Evolutionary conservation across 2,888 invertebrate genomes (phyloP).

Genomic region (Taphrorychus bicolor): DNA sequence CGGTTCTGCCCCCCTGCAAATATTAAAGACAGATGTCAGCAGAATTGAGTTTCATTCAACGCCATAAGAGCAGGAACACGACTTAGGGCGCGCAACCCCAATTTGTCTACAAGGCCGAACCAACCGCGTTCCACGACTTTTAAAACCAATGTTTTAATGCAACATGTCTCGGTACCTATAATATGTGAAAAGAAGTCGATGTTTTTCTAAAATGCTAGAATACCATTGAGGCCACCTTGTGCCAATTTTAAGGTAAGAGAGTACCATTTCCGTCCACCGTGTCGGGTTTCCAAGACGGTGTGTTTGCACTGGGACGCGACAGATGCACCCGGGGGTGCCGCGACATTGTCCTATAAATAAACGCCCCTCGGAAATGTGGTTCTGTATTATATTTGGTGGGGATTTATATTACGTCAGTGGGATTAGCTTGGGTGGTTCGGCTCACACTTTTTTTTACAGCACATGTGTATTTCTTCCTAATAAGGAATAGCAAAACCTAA

Average conservation of each 20-base stretch:
- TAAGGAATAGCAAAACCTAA: too few species aligned
- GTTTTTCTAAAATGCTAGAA: too few species aligned
- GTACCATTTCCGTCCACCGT: slow-evolving; percentile 13
- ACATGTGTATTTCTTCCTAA: too few species aligned
- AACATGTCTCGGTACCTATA: neutral
- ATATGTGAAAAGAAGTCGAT: too few species aligned
- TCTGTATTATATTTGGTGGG: neutral
- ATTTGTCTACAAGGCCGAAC: neutral
- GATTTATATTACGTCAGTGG: neutral
- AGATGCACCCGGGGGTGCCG: slow-evolving; percentile 24
- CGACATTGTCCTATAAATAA: slow-evolving; percentile 25
- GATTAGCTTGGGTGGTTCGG: too few species aligned
- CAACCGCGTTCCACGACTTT: too few species aligned
- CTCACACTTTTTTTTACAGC: too few species aligned
- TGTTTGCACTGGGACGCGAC: slow-evolving; percentile 28
- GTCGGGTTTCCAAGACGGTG: slow-evolving; percentile 28
- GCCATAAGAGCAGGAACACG: neutral
- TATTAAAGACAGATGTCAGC: neutral
- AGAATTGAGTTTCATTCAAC: neutral
- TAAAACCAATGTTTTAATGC: neutral
- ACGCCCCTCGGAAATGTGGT: slow-evolving; percentile 1
- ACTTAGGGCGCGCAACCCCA: neutral
- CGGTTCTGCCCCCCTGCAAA: neutral
- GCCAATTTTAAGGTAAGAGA: neutral
- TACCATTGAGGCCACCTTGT: neutral